These are phyloP conservation scores for Cossypha heuglini DNA, from an alignment of 2,797 vertebrate species.

Conservation along the genomic window DNA sequence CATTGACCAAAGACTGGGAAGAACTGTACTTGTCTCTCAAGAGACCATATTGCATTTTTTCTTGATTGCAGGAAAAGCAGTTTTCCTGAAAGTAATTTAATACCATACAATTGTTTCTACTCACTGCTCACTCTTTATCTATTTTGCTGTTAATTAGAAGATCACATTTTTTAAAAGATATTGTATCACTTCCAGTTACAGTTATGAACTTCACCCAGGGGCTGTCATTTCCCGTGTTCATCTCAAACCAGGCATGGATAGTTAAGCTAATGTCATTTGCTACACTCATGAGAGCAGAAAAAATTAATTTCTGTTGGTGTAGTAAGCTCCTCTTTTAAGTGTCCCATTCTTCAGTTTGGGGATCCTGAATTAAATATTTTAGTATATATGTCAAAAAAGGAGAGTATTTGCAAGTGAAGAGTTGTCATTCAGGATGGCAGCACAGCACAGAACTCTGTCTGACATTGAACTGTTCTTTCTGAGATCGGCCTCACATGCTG, in stretches of 20 bases:
- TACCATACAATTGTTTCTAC: not conserved
- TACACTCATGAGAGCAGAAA: not conserved
- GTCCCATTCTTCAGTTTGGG: not conserved
- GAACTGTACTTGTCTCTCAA: not conserved
- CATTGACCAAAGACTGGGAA: not conserved
- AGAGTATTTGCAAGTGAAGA: not conserved
- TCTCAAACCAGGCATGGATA: not conserved
- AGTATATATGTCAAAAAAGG: not conserved
- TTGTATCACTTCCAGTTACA: not conserved
- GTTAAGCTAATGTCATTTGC: not conserved
- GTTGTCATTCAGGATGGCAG: not conserved
- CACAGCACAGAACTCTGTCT: not conserved
- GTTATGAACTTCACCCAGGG: not conserved
- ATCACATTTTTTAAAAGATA: not conserved
- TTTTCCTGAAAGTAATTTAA: not conserved
- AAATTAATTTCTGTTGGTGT: not conserved
- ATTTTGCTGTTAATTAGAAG: not conserved
- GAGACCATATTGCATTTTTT: not conserved
- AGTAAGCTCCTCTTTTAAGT: not conserved
- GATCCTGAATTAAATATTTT: not conserved
- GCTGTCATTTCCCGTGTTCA: accelerated
- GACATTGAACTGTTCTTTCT: not conserved
- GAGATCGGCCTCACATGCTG: not conserved
- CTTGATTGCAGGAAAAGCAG: not conserved
- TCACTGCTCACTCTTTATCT: not conserved